phyloP scores from a whole-genome alignment of 2,113 vertebrate species.

The Diphyllodes magnificus region DNA sequence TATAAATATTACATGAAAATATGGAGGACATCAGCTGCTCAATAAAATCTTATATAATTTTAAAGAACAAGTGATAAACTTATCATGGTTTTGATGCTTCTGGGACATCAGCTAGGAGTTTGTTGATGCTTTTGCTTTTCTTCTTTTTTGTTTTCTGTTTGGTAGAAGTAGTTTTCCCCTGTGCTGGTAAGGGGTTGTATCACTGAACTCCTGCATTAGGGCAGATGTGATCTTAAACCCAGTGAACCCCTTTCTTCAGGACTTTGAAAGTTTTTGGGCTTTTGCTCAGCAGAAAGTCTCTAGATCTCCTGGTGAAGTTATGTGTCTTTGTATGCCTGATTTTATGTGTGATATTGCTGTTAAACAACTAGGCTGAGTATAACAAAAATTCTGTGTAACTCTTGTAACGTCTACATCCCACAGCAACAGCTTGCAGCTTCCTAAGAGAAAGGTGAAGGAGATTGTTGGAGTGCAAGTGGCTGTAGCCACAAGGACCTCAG shows the following conservation, averaged over 20 bases:
- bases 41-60: background rate
- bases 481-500: too few species aligned
- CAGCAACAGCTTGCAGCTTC: background rate
- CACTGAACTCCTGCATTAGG: background rate
- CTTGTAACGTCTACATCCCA: background rate
- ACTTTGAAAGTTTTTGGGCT: background rate
- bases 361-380: background rate
- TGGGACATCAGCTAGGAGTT: background rate
- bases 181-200: background rate
- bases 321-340: accelerated
- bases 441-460: background rate
- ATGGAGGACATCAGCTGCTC: background rate
- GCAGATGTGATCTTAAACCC: background rate
- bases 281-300: background rate
- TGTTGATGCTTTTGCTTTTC: background rate
- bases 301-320: background rate
- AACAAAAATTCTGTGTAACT: background rate
- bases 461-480: too few species aligned
- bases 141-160: background rate
- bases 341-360: background rate
- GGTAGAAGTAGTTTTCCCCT: background rate
- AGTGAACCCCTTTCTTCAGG: background rate
- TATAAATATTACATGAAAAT: background rate
- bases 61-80: background rate
- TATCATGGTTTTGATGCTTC: background rate